Conservation (phyloP, 2,888 invertebrate genomes). For the Eristalinus sepulchralis region DNA sequence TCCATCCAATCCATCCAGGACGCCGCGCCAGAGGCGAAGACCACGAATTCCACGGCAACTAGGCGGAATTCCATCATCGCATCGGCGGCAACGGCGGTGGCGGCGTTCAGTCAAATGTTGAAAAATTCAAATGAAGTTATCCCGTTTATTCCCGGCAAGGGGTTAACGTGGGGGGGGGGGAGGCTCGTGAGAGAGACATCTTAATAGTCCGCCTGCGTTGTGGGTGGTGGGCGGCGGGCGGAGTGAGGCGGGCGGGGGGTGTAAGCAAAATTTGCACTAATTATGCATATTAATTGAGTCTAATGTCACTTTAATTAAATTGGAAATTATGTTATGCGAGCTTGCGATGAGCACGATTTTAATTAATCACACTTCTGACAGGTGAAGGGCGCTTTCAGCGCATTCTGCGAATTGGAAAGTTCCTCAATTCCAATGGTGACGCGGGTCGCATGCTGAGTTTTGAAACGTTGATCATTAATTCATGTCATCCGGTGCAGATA, state of each 20-base stretch:
- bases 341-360: conserved; percentile 56
- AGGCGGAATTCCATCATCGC: conserved; percentile 1
- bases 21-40: not conserved
- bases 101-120: not conserved
- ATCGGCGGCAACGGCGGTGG: not conserved
- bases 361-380: conserved; percentile 52
- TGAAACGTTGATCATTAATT: not conserved
- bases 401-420: not conserved
- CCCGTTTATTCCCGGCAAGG: conserved; percentile 21
- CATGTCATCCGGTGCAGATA: not conserved
- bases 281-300: conserved; percentile 68
- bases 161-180: too few relatives aligned
- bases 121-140: conserved; percentile 45
- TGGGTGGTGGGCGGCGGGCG: conserved; percentile 3
- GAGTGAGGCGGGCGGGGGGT: too few relatives aligned
- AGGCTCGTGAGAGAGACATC: conserved; percentile 1
- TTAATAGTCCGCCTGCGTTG: conserved; percentile 50
- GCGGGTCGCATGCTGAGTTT: not conserved
- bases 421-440: not conserved
- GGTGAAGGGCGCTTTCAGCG: conserved; percentile 8
- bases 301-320: conserved; percentile 67
- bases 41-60: conserved; percentile 24
- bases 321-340: conserved; percentile 44
- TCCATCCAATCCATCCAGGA: not conserved
- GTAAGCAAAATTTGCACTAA: conserved; percentile 51